A percentile compares a stretch with the other conserved stretches of the same genome.
These are phyloP conservation scores for Gryllus longicercus DNA, from an alignment of 2,888 invertebrate species.

Conservation along the genomic window DNA sequence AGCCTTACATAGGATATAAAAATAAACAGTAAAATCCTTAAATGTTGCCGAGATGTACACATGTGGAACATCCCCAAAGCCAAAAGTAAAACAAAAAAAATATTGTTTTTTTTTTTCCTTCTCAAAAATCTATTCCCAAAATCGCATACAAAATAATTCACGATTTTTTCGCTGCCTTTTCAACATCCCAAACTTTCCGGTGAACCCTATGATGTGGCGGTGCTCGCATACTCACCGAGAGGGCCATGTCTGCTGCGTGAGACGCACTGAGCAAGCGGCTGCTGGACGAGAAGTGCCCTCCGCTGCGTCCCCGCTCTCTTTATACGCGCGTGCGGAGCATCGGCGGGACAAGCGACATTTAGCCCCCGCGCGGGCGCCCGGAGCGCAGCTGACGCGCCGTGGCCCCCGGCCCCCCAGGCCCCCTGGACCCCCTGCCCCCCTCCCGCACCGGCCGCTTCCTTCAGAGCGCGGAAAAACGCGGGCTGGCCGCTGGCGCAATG, in stretches of 20 bases:
- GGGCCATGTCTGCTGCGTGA: background rate
- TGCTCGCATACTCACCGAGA: background rate
- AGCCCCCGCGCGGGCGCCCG: background rate
- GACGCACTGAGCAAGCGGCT: background rate
- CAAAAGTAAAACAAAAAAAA: too few species aligned
- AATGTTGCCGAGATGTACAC: too few species aligned
- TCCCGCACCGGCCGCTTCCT: background rate
- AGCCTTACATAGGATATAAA: too few species aligned
- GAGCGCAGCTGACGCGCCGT: background rate
- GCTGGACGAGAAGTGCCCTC: background rate
- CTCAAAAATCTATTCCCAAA: too few species aligned
- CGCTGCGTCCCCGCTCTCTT: background rate
- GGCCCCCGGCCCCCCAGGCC: background rate
- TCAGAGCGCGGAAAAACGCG: background rate
- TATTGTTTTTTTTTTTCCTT: too few species aligned
- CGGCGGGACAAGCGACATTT: slow-evolving; percentile 1
- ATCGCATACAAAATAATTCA: too few species aligned
- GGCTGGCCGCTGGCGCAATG: background rate
- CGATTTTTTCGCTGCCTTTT: too few species aligned
- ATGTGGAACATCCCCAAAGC: too few species aligned
- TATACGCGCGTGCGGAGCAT: slow-evolving; percentile 17
- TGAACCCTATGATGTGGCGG: background rate
- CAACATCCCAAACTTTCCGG: background rate
- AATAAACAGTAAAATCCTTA: too few species aligned
- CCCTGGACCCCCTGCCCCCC: background rate